Base-by-base conservation (phyloP, 2,797 vertebrate species). In the Enteromius argenteus region DNA sequence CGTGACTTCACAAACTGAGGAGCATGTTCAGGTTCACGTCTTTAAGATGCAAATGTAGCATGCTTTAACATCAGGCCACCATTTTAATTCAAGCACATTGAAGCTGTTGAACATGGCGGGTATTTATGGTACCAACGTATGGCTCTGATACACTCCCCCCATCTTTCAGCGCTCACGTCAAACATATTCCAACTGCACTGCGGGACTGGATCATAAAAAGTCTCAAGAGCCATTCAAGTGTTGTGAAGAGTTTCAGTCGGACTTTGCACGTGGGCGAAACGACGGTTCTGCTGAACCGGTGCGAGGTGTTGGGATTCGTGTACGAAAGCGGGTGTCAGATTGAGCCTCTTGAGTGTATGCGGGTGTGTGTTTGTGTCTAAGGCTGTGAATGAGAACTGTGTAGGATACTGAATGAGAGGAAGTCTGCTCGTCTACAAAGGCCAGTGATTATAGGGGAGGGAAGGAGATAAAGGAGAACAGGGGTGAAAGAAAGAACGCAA, bases 381-480 rank as follows among this genome's bases (percentile, higher is more conserved):
- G 85, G 67, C 64, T 81, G 82, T 83, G 87, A 80, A 85, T 86
- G 81, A 37, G 73, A 81, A 79, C 80, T 83, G 81, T 86, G 81
- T 66, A 86, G 67, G 85, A 87, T 91, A 91, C 89, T 93, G 89
- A 90, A 92, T 88, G 90, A 91, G 90, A 91, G 87, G 90, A 91
- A 92, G 90, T 91, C 93, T 93, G 93, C 91, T 90, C 88, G 87
- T 89, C 89, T 90, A 89, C 86, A 89, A 88, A 92, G 88, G 90
- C 90, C 90, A 89, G 89, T 89, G 87, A 90, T 90, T 88, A 91
- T 89, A 84, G 60, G 83, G 30, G 90, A 67, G 87, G 88, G 89
- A 89, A 89, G 89, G 84, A 87, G 81, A 56, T 56, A 17, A 79
- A 82, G 86, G 39, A 32, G 89, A 86, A 32, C 60, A 15, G 88